Conservation (phyloP, 2,113 vertebrate genomes). For the Xenopus tropicalis region DNA sequence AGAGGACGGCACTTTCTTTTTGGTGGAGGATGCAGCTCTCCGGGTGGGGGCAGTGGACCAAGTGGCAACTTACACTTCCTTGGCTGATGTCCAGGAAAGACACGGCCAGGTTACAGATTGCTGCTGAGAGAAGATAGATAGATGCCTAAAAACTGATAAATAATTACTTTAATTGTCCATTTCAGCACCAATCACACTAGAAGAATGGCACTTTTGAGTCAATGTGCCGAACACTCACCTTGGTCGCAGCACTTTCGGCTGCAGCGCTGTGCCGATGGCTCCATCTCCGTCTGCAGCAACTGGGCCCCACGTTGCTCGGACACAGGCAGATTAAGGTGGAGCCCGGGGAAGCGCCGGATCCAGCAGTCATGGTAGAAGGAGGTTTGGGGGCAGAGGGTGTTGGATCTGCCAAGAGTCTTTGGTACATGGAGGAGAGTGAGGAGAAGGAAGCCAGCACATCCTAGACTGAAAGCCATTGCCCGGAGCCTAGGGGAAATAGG, state of each 20-base stretch:
- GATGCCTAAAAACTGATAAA: too few relatives aligned
- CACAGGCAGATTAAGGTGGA: slow-evolving; percentile 73
- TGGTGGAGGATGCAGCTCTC: slow-evolving; percentile 82
- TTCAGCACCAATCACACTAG: too few relatives aligned
- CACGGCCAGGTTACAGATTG: slow-evolving; percentile 87
- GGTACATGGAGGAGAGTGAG: slow-evolving; percentile 40
- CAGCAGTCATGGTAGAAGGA: slow-evolving; percentile 87
- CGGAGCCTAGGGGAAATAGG: neutral
- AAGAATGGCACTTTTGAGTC: too few relatives aligned
- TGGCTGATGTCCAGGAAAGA: slow-evolving; percentile 75
- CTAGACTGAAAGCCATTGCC: slow-evolving; percentile 35
- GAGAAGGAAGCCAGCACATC: slow-evolving; percentile 1
- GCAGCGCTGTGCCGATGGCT: slow-evolving; percentile 76
- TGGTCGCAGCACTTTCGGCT: slow-evolving; percentile 81
- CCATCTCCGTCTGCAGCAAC: slow-evolving; percentile 70
- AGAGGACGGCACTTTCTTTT: slow-evolving; percentile 72
- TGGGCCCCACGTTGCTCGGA: slow-evolving; percentile 80
- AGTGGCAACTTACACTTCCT: slow-evolving; percentile 78
- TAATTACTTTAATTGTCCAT: too few relatives aligned
- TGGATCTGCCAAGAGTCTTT: slow-evolving; percentile 49
- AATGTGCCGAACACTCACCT: slow-evolving; percentile 42
- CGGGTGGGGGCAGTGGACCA: slow-evolving; percentile 80
- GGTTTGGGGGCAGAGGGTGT: slow-evolving; percentile 74
- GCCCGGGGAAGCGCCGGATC: slow-evolving; percentile 84
- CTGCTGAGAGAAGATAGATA: slow-evolving; percentile 55